These are phyloP conservation scores for Ptychadena robeensis DNA, from an alignment of 2,797 vertebrate species.

Conservation along the genomic window DNA sequence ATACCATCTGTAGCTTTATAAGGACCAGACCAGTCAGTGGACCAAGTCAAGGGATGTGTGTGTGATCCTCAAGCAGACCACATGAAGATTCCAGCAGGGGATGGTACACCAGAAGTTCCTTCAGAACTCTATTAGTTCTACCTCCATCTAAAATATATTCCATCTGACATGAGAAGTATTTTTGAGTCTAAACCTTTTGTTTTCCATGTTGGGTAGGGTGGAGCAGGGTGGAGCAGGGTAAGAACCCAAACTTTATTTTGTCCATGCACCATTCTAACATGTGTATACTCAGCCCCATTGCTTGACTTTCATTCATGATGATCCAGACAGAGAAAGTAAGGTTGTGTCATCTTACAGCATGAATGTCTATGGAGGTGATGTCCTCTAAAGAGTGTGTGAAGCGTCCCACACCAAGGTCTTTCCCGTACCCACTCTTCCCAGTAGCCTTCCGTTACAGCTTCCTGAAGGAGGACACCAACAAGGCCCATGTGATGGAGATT, in stretches of 20 bases:
- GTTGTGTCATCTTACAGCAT: too few species aligned
- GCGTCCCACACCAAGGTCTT: conserved; percentile 33
- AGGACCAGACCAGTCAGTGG: conserved; percentile 21
- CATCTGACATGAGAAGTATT: too few species aligned
- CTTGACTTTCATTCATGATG: too few species aligned
- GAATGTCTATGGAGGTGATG: too few species aligned
- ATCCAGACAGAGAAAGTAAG: too few species aligned
- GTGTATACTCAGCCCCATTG: too few species aligned
- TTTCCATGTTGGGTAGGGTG: too few species aligned
- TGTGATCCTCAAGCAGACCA: conserved; percentile 18
- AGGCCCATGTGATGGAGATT: conserved; percentile 45
- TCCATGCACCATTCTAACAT: too few species aligned
- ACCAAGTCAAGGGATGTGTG: conserved; percentile 42
- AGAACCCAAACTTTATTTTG: too few species aligned
- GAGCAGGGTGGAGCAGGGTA: too few species aligned
- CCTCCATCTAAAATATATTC: too few species aligned
- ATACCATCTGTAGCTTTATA: conserved; percentile 36
- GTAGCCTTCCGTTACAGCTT: conserved; percentile 46
- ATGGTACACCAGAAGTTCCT: not conserved
- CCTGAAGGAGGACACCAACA: conserved; percentile 33
- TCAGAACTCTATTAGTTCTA: not conserved
- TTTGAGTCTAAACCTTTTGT: too few species aligned
- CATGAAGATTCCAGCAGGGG: not conserved
- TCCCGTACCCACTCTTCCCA: conserved; percentile 44
- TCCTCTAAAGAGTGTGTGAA: conserved; percentile 4